A percentile compares a stretch with the other conserved stretches of the same genome.
phyloP scores from a whole-genome alignment of 2,113 vertebrate species.

The Astatoreochromis straeleni region DNA sequence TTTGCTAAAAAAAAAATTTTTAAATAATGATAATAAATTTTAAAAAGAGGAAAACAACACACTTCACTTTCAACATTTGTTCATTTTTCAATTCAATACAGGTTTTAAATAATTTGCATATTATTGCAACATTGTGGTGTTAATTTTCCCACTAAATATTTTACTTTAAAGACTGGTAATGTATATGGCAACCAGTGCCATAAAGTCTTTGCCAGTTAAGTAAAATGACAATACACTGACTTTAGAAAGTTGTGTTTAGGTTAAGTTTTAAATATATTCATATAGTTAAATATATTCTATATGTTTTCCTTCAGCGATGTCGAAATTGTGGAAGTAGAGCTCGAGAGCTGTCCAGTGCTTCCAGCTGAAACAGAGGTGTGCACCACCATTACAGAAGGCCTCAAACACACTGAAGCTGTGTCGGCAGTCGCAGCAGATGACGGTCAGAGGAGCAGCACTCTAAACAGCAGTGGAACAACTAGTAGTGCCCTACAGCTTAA shows the following conservation, averaged over 20 bases:
- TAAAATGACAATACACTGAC: not conserved
- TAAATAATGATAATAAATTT: not conserved
- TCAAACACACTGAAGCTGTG: not conserved
- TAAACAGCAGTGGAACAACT: slow-evolving; percentile 24
- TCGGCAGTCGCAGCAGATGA: not conserved
- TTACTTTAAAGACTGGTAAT: not conserved
- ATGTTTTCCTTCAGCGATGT: slow-evolving; percentile 72
- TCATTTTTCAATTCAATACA: not conserved
- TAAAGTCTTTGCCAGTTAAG: not conserved
- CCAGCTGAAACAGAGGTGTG: slow-evolving; percentile 68
- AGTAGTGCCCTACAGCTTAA: slow-evolving; percentile 81
- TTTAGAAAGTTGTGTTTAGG: not conserved
- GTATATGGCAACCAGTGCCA: not conserved
- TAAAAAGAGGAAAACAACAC: not conserved
- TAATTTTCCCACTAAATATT: not conserved
- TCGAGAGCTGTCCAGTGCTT: slow-evolving; percentile 68
- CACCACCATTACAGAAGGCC: slow-evolving; percentile 6
- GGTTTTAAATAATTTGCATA: not conserved
- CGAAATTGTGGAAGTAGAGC: slow-evolving; percentile 84
- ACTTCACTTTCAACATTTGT: not conserved
- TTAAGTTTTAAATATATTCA: not conserved
- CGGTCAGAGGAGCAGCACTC: not conserved
- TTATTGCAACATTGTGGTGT: not conserved
- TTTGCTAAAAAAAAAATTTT: accelerated
- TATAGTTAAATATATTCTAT: not conserved